Conservation (phyloP, 2,888 invertebrate genomes). For the Monopis laevigella region DNA sequence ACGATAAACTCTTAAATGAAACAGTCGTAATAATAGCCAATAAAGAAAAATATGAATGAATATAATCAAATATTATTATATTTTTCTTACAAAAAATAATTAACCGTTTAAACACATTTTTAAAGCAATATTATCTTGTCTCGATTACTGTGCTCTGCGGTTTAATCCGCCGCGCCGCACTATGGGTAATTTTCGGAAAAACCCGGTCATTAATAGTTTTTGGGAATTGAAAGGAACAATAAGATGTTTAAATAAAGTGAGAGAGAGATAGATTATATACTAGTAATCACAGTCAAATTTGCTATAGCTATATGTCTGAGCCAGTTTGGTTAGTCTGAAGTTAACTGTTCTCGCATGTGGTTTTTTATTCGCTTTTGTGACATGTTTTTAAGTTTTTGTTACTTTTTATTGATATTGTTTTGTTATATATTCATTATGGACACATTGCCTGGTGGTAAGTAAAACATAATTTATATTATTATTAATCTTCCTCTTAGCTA, state of each 20-base stretch:
- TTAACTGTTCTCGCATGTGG: neutral
- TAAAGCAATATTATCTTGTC: too few species aligned
- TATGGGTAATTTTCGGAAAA: neutral
- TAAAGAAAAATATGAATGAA: too few species aligned
- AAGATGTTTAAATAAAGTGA: neutral
- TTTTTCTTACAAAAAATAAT: too few species aligned
- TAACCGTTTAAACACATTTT: too few species aligned
- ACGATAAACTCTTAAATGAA: too few species aligned
- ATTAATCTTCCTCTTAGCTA: neutral
- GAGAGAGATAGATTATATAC: neutral
- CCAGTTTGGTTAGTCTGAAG: neutral
- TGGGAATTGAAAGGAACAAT: neutral
- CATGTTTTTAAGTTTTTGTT: neutral
- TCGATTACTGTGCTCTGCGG: too few species aligned
- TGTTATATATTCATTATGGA: neutral
- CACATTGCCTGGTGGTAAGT: neutral
- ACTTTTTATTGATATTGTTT: neutral
- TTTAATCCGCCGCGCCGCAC: too few species aligned
- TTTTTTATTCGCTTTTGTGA: neutral
- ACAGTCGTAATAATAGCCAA: too few species aligned
- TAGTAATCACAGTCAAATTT: neutral
- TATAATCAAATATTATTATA: too few species aligned
- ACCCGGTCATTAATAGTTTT: neutral
- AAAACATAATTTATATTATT: neutral
- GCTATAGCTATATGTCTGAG: neutral